These are phyloP conservation scores for Phylloscopus trochilus DNA, from an alignment of 2,113 vertebrate species.

Conservation along the genomic window DNA sequence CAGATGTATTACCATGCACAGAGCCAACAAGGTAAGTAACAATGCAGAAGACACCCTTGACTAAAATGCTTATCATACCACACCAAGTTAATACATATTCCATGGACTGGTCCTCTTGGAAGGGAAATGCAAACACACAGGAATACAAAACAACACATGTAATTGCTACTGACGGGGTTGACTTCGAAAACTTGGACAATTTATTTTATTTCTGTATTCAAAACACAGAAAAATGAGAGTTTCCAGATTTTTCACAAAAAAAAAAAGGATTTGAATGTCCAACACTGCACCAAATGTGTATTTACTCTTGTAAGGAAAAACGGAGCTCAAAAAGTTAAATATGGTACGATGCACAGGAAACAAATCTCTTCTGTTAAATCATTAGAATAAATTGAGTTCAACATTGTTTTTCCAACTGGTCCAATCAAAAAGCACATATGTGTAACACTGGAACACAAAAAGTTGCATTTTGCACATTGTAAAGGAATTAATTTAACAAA, in stretches of 20 bases:
- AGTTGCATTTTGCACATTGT: neutral
- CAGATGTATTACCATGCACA: neutral
- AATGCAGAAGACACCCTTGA: neutral
- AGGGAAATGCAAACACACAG: neutral
- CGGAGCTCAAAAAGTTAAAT: neutral
- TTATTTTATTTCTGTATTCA: neutral
- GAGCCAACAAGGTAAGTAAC: neutral
- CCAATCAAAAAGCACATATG: neutral
- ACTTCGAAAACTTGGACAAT: neutral
- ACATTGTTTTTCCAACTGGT: neutral
- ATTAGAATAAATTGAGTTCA: neutral
- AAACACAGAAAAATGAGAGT: neutral
- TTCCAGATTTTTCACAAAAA: neutral
- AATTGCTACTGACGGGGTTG: neutral
- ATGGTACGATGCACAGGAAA: neutral
- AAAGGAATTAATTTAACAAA: neutral
- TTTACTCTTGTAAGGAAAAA: neutral
- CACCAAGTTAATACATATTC: neutral
- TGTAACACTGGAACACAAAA: neutral
- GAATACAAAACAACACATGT: neutral
- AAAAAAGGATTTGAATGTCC: neutral
- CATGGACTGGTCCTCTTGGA: neutral
- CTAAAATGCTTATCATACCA: neutral
- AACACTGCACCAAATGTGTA: neutral
- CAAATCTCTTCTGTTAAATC: neutral